Conservation (phyloP, 2,113 vertebrate species). For the Rhizomys pruinosus region DNA sequence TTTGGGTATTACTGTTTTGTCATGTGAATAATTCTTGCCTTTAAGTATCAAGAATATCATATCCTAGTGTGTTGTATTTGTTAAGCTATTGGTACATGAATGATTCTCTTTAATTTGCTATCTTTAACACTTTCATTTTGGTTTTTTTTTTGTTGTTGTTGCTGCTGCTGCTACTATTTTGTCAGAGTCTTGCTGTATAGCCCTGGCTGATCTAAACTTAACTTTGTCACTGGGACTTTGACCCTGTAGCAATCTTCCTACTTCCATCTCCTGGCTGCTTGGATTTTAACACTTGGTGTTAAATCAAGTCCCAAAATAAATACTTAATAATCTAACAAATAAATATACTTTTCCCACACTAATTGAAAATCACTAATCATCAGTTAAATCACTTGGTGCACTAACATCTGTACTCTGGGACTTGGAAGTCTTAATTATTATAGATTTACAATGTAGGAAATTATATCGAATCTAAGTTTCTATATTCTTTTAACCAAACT, state of each 20-base stretch:
- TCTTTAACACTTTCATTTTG: background rate
- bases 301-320: no score
- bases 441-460: background rate
- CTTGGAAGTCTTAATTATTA: constrained; percentile 9
- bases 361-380: background rate
- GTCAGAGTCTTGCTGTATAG: background rate
- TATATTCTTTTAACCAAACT: background rate
- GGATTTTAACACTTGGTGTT: no score
- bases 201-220: background rate
- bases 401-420: background rate
- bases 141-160: no score
- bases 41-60: background rate
- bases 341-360: no score
- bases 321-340: no score
- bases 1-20: background rate
- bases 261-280: background rate
- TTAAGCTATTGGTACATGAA: background rate
- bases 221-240: background rate
- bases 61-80: background rate
- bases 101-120: background rate
- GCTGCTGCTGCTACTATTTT: no score
- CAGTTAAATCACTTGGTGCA: background rate
- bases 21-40: background rate
- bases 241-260: no score
- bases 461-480: background rate